Evolutionary conservation across 2,888 invertebrate species (phyloP).

Genomic region (Drosophila testacea): DNA sequence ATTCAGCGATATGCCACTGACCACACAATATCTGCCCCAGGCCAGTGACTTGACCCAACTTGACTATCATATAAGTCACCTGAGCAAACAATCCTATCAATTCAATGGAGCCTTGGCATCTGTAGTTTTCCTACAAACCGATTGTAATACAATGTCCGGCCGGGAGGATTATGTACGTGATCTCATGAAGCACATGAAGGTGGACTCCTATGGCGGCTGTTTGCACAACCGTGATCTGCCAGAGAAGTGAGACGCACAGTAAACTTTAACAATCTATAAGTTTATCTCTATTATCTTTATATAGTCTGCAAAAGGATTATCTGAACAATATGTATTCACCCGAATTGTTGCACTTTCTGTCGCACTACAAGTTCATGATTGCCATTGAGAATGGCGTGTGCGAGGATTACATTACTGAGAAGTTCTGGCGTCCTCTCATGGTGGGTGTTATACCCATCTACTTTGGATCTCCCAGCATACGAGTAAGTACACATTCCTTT

Average conservation of each 20-base stretch:
- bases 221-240: conserved; percentile 91
- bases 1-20: conserved; percentile 90
- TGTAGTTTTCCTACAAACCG: conserved; percentile 91
- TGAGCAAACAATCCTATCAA: conserved; percentile 84
- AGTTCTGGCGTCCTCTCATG: conserved; percentile 92
- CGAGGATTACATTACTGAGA: conserved; percentile 94
- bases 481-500: conserved; percentile 56
- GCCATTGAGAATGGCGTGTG: conserved; percentile 94
- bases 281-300: not conserved
- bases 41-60: conserved; percentile 86
- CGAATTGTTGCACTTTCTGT: conserved; percentile 88
- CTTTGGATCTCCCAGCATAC: conserved; percentile 90
- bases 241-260: conserved; percentile 85
- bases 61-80: conserved; percentile 87
- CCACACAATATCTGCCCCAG: conserved; percentile 89
- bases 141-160: conserved; percentile 92
- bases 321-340: conserved; percentile 88
- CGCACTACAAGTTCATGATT: conserved; percentile 92
- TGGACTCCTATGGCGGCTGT: conserved; percentile 93
- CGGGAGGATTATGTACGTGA: conserved; percentile 91
- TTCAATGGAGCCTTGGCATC: conserved; percentile 88
- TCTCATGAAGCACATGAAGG: conserved; percentile 89
- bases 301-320: conserved; percentile 86
- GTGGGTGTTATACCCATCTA: conserved; percentile 93
- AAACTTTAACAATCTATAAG: no score